phyloP scores from a whole-genome alignment of 1,140 invertebrate species.

The Pantala flavescens region DNA sequence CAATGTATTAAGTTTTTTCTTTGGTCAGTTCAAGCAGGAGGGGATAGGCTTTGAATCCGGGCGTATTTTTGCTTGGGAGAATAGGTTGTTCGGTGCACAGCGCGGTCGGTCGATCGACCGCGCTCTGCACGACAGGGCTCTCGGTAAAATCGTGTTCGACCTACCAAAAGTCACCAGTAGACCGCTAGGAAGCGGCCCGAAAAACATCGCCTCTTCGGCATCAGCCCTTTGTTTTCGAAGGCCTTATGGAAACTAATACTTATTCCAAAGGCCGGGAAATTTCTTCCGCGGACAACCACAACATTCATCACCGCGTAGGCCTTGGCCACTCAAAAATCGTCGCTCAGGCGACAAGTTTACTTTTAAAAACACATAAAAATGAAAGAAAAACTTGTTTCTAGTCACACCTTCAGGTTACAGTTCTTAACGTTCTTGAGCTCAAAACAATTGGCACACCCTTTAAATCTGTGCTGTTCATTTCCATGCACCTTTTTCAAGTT shows the following conservation, averaged over 20 bases:
- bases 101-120: neutral
- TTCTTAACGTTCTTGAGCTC: neutral
- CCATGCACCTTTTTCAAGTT: neutral
- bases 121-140: neutral
- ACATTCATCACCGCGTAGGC: neutral
- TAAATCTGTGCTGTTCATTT: neutral
- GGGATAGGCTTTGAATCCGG: constrained; percentile 7
- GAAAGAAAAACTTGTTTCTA: neutral
- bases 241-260: neutral
- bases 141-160: neutral
- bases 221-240: neutral
- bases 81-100: neutral
- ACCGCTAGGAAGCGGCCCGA: neutral
- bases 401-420: neutral
- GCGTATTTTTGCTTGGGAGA: neutral
- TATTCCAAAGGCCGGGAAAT: neutral
- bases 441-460: neutral
- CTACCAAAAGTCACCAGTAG: neutral
- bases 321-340: neutral
- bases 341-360: neutral
- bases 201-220: neutral
- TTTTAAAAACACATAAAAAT: constrained; percentile 11
- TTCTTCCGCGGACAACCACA: neutral
- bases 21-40: neutral
- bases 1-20: constrained; percentile 10